phyloP scores from a whole-genome alignment of 2,888 invertebrate species.

The Amphipyra tragopoginis region DNA sequence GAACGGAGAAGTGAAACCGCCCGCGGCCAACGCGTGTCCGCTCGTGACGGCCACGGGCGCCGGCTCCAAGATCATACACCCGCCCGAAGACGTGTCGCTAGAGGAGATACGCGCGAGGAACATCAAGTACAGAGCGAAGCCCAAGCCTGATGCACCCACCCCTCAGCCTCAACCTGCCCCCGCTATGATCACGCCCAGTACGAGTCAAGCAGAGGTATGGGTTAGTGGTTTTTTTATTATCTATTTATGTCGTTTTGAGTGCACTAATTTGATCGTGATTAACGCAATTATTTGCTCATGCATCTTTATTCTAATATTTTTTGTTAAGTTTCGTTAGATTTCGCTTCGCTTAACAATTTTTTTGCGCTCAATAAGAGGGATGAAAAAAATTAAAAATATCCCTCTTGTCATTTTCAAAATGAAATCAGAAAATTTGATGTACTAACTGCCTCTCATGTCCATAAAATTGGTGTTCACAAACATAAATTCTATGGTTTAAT shows the following conservation, averaged over 20 bases:
- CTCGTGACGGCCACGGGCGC: slow-evolving; percentile 95
- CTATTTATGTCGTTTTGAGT: slow-evolving; percentile 47
- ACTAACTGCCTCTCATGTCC: too few species aligned
- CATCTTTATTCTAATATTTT: not conserved
- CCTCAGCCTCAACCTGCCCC: slow-evolving; percentile 60
- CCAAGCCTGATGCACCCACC: slow-evolving; percentile 68
- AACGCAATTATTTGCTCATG: not conserved
- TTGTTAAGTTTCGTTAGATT: not conserved
- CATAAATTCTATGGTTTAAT: too few species aligned
- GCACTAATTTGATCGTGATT: slow-evolving; percentile 16
- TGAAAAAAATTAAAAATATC: too few species aligned
- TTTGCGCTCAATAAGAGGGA: too few species aligned
- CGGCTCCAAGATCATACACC: slow-evolving; percentile 97
- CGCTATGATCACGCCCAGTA: slow-evolving; percentile 74
- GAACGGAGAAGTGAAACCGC: slow-evolving; percentile 83
- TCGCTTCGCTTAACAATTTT: too few species aligned
- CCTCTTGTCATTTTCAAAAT: too few species aligned
- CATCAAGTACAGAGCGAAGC: slow-evolving; percentile 91
- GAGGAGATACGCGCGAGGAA: slow-evolving; percentile 94
- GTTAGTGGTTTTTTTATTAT: slow-evolving; percentile 54
- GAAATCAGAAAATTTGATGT: too few species aligned
- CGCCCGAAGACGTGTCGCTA: slow-evolving; percentile 97
- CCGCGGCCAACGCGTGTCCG: slow-evolving; percentile 79
- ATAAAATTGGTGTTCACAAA: too few species aligned
- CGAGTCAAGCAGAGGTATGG: slow-evolving; percentile 85